Evolutionary conservation across 2,888 invertebrate genomes (phyloP), one percentile per base, ranked within the genome.

Genomic region (Eupithecia tripunctaria): DNA sequence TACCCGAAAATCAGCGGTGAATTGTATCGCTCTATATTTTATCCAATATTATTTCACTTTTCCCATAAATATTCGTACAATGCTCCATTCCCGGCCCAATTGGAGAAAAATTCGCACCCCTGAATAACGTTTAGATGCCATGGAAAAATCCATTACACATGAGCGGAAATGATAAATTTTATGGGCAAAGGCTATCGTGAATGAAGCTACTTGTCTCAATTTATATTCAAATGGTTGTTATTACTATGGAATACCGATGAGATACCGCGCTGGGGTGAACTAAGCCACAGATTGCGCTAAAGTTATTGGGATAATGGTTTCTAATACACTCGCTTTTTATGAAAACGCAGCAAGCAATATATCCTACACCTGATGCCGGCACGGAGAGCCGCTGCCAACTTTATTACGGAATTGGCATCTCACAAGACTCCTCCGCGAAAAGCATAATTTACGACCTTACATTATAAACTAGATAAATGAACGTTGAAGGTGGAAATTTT

Each of bases 171-270:
- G 83, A 85, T 85, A 84, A 78, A 81, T 80, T 84, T 84, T 83
- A 85, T 82, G 79, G 81, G 80, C 81, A 79, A 81, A 81, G 84
- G 84, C 85, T 82, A 86, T 81, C 82, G 78, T 82, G 80, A 81
- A 84, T 81, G 81, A 82, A 83, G 82, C 82, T 82, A 86, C 84
- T 86, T 86, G 84, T 84, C 79, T 82, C 84, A 86, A 87, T 87
- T 87, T 87, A 85, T 83, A 87, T 86, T 85, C 84, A 87, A 86
- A 87, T 86, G 83, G 85, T 77, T 82, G 83, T 84, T 84, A 85
- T 86, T 82, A 84, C 82, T 80, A 80, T 79, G 80, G 85, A 85
- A 87, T 87, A 86, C 84, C 86, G 86, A 87, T 86, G 84, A 84
- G 85, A 82, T 82, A 80, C 75, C 76, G 68, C 71, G 77, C 67